phyloP scores from a whole-genome alignment of 2,797 vertebrate genomes.

The Sardinella longiceps region DNA sequence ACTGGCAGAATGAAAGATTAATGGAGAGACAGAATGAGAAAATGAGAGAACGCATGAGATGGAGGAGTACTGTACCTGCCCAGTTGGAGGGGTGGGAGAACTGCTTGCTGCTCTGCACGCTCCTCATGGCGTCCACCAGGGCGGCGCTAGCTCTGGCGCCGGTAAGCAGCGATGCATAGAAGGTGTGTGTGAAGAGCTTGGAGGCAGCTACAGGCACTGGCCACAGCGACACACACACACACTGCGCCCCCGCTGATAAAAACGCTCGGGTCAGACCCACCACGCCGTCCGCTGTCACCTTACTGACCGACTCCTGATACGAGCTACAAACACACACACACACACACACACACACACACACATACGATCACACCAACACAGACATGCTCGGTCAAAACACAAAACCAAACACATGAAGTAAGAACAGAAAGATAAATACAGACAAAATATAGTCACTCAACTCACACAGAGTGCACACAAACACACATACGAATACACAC shows the following conservation, averaged over 20 bases:
- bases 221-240: conserved; percentile 93
- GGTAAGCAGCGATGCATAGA: conserved; percentile 88
- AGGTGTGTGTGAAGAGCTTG: conserved; percentile 89
- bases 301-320: conserved; percentile 87
- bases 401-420: not conserved
- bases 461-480: not conserved
- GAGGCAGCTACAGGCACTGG: conserved; percentile 87
- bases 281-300: conserved; percentile 88
- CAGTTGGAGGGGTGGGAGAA: conserved; percentile 96
- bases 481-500: too few species aligned
- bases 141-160: conserved; percentile 90
- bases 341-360: not conserved
- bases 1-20: not conserved
- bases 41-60: not conserved
- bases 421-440: not conserved
- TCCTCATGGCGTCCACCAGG: conserved; percentile 92
- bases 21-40: not conserved
- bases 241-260: conserved; percentile 89
- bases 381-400: conserved; percentile 77
- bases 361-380: conserved; percentile 62
- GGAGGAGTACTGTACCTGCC: conserved; percentile 79
- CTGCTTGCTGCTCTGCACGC: conserved; percentile 89
- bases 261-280: conserved; percentile 92
- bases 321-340: conserved; percentile 63
- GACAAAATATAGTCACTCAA: not conserved